These are phyloP conservation scores for Drosophila atripex DNA, from an alignment of 2,888 invertebrate species.

Conservation along the genomic window DNA sequence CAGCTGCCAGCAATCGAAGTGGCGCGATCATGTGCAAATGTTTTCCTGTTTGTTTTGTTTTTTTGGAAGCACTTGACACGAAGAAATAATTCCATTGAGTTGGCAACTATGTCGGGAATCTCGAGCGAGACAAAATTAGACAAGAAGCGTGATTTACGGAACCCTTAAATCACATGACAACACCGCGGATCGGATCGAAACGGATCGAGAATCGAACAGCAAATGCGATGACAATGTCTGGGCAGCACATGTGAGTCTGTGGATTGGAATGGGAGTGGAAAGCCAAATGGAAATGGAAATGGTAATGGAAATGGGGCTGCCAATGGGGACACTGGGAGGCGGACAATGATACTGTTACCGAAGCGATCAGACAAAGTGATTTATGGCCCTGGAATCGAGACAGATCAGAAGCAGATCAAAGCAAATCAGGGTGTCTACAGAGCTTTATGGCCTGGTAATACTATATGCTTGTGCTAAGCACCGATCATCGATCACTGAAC, in stretches of 20 bases:
- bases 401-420: conserved; percentile 60
- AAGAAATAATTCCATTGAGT: conserved; percentile 80
- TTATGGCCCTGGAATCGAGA: conserved; percentile 58
- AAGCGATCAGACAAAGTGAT: conserved; percentile 51
- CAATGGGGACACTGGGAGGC: conserved; percentile 38
- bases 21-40: conserved; percentile 49
- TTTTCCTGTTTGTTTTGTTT: conserved; percentile 15
- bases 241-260: conserved; percentile 56
- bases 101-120: conserved; percentile 81
- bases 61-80: conserved; percentile 72
- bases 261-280: conserved; percentile 3
- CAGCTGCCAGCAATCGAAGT: conserved; percentile 60
- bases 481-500: conserved; percentile 53
- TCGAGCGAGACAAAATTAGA: conserved; percentile 81
- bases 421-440: conserved; percentile 39
- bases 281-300: conserved; percentile 14
- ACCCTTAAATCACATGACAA: conserved; percentile 80
- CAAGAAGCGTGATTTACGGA: conserved; percentile 84
- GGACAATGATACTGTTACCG: conserved; percentile 47
- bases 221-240: conserved; percentile 68
- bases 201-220: conserved; percentile 72
- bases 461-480: conserved; percentile 52
- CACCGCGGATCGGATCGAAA: conserved; percentile 40
- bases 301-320: no score
- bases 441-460: conserved; percentile 51